Evolutionary conservation across 2,888 invertebrate species (phyloP).

Genomic region (Stenolophus ochropezus): DNA sequence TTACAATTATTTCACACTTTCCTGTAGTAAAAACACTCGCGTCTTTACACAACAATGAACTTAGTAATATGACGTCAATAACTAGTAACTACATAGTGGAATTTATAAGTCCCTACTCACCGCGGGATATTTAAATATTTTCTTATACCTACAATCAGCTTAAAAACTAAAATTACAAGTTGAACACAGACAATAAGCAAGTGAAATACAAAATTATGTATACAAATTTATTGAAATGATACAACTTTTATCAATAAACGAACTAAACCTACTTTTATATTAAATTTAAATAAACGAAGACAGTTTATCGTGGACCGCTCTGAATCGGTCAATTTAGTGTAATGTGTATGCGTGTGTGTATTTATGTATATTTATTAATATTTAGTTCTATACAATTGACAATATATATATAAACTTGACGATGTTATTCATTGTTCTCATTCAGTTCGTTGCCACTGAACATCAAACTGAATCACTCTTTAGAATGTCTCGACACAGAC

Average conservation of each 20-base stretch:
- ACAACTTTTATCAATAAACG: constrained; percentile 61
- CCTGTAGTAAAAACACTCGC: constrained; percentile 8
- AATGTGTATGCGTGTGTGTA: constrained; percentile 49
- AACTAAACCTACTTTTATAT: constrained; percentile 55
- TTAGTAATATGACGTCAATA: constrained; percentile 19
- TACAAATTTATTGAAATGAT: constrained; percentile 68
- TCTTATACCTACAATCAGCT: background rate
- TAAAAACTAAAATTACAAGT: too few species aligned
- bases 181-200: background rate
- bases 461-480: constrained; percentile 41
- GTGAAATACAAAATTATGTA: constrained; percentile 62
- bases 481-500: constrained; percentile 31
- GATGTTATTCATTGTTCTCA: constrained; percentile 42
- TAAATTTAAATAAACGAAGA: constrained; percentile 58
- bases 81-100: background rate
- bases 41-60: constrained; percentile 36
- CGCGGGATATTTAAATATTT: constrained; percentile 11
- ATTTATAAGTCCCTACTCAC: background rate
- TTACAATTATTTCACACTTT: background rate
- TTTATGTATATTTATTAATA: constrained; percentile 49
- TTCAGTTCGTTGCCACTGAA: constrained; percentile 48
- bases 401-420: constrained; percentile 50
- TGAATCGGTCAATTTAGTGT: constrained; percentile 47
- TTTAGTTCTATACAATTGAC: constrained; percentile 56
- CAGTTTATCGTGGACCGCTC: constrained; percentile 49